Evolutionary conservation across 35 echinoderm and acorn worm genomes (phyloP).

Genomic region (Heliocidaris tuberculata): DNA sequence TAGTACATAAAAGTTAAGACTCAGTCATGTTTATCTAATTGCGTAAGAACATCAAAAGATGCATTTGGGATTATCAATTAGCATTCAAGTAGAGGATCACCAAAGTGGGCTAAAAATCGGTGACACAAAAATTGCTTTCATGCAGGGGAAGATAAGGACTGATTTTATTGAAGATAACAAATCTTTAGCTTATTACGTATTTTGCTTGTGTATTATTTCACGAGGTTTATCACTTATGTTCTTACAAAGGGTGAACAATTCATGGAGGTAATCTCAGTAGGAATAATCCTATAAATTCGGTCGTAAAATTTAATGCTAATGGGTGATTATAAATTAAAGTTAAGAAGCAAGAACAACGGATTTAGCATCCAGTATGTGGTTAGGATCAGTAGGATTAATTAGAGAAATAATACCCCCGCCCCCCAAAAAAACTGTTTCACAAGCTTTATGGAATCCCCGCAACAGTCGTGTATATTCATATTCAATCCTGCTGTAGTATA

Average conservation of each 20-base stretch:
- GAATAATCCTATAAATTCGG: background rate
- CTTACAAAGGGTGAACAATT: background rate
- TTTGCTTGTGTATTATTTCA: background rate
- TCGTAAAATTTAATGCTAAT: background rate
- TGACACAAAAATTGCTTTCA: background rate
- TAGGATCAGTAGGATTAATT: background rate
- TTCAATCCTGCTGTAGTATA: too few species aligned
- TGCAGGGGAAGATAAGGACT: background rate
- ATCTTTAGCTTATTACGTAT: background rate
- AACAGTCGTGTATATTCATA: too few species aligned
- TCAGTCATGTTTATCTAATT: background rate
- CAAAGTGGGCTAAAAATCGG: background rate
- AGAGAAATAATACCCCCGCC: too few species aligned
- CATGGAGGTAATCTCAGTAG: background rate
- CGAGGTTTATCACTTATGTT: background rate
- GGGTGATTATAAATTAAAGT: background rate
- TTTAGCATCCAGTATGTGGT: background rate
- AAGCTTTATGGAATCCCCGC: too few species aligned
- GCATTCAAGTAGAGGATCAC: background rate
- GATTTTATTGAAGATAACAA: background rate
- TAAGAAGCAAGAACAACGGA: background rate
- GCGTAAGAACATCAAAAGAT: background rate
- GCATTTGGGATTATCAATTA: background rate
- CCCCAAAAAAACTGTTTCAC: too few species aligned
- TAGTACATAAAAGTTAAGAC: background rate